These are phyloP conservation scores for Drosophila algonquin DNA, from an alignment of 2,888 invertebrate species.

Conservation along the genomic window DNA sequence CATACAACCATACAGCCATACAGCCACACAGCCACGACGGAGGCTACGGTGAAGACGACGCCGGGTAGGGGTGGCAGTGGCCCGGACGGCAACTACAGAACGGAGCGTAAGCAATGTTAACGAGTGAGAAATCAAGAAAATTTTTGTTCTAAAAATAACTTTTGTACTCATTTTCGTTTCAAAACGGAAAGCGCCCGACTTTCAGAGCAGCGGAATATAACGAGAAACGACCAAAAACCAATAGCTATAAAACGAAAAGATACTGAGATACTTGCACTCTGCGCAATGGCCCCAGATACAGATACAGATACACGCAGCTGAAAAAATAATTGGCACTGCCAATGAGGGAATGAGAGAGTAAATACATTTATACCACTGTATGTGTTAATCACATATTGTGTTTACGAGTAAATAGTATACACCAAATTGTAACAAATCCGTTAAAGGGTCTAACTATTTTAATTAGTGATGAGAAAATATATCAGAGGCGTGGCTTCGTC, in stretches of 20 bases:
- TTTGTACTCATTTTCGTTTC: conserved; percentile 74
- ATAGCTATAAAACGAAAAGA: conserved; percentile 70
- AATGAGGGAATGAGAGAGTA: background rate
- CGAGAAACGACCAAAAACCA: conserved; percentile 68
- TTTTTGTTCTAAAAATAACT: conserved; percentile 79
- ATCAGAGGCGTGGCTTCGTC: too few relatives aligned
- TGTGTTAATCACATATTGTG: background rate
- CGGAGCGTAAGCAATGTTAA: conserved; percentile 68
- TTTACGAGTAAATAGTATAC: background rate
- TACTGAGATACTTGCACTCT: conserved; percentile 51
- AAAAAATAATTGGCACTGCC: background rate
- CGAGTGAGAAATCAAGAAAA: conserved; percentile 77
- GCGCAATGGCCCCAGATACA: conserved; percentile 30
- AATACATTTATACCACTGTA: background rate
- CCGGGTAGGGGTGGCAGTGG: background rate
- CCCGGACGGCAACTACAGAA: conserved; percentile 53
- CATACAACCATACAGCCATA: conserved; percentile 5
- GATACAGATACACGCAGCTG: conserved; percentile 13
- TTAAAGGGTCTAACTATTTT: background rate
- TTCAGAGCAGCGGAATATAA: conserved; percentile 42
- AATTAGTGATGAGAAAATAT: too few relatives aligned
- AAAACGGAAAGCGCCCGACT: conserved; percentile 59
- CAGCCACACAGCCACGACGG: conserved; percentile 55
- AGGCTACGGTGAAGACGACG: conserved; percentile 23
- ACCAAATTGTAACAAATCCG: background rate